These are phyloP conservation scores for Iselma pallidipennis DNA, from an alignment of 2,888 invertebrate genomes.

Conservation along the genomic window DNA sequence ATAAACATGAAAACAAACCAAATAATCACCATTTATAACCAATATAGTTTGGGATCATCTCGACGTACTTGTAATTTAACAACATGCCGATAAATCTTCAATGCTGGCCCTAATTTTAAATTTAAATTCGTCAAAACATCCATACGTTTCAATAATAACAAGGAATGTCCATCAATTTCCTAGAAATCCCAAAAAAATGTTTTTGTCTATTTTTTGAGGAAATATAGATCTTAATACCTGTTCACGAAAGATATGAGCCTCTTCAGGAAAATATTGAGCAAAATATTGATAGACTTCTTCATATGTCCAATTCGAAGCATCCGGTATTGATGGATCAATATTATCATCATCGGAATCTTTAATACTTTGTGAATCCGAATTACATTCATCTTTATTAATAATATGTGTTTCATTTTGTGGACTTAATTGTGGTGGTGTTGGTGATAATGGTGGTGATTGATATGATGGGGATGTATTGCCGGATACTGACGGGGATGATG, in stretches of 20 bases:
- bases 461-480: conserved; percentile 36
- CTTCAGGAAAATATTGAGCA: conserved; percentile 73
- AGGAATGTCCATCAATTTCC: conserved; percentile 90
- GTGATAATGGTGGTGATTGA: conserved; percentile 39
- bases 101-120: conserved; percentile 84
- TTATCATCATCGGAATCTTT: conserved; percentile 49
- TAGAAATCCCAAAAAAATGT: conserved; percentile 45
- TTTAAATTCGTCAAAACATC: conserved; percentile 84
- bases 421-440: conserved; percentile 50
- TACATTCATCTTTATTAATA: conserved; percentile 3
- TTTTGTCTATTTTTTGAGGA: neutral
- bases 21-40: conserved; percentile 60
- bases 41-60: conserved; percentile 73
- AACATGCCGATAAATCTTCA: conserved; percentile 55
- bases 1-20: conserved; percentile 1
- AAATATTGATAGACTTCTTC: conserved; percentile 84
- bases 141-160: conserved; percentile 79
- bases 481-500: conserved; percentile 35
- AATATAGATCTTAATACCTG: conserved; percentile 66
- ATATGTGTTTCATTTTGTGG: conserved; percentile 42
- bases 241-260: conserved; percentile 79
- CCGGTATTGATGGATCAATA: conserved; percentile 72
- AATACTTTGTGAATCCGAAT: conserved; percentile 42
- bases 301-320: conserved; percentile 80
- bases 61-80: conserved; percentile 79